Conservation (phyloP, 2,888 invertebrate species). For the Endotricha flammealis region DNA sequence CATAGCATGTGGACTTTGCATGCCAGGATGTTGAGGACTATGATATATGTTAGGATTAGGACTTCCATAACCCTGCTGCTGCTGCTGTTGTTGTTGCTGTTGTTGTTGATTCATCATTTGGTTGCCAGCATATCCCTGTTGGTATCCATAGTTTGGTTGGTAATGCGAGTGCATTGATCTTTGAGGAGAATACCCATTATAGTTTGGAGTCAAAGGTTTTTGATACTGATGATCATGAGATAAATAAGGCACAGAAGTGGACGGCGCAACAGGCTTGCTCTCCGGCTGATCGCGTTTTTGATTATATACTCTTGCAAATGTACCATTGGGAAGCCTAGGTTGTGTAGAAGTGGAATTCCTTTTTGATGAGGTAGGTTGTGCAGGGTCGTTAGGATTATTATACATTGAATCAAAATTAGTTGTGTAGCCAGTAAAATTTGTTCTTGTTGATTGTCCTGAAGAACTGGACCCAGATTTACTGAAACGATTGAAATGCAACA, state of each 20-base stretch:
- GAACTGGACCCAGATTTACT: slow-evolving; percentile 75
- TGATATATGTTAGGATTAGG: slow-evolving; percentile 58
- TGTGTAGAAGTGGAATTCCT: slow-evolving; percentile 57
- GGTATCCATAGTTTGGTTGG: slow-evolving; percentile 61
- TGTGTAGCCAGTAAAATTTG: slow-evolving; percentile 66
- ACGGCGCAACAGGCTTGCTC: slow-evolving; percentile 36
- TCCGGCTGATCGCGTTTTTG: slow-evolving; percentile 53
- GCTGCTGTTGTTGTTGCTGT: slow-evolving; percentile 47
- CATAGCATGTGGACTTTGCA: slow-evolving; percentile 63
- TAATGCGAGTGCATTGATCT: slow-evolving; percentile 55
- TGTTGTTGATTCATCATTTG: slow-evolving; percentile 52
- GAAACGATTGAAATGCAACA: too few relatives aligned
- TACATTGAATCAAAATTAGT: slow-evolving; percentile 70
- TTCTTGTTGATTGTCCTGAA: slow-evolving; percentile 68
- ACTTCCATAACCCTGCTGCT: slow-evolving; percentile 55
- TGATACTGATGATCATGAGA: slow-evolving; percentile 72
- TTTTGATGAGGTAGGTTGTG: slow-evolving; percentile 53
- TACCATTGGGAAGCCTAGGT: slow-evolving; percentile 57
- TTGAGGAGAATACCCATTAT: slow-evolving; percentile 63
- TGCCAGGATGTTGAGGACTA: slow-evolving; percentile 61
- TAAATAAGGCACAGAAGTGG: slow-evolving; percentile 52
- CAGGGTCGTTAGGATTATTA: slow-evolving; percentile 57
- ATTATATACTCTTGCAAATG: slow-evolving; percentile 51
- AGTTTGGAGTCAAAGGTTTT: slow-evolving; percentile 49
- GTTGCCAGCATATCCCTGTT: slow-evolving; percentile 54